Conservation (phyloP, 2,113 vertebrate genomes). For the Trematocara zebra region DNA sequence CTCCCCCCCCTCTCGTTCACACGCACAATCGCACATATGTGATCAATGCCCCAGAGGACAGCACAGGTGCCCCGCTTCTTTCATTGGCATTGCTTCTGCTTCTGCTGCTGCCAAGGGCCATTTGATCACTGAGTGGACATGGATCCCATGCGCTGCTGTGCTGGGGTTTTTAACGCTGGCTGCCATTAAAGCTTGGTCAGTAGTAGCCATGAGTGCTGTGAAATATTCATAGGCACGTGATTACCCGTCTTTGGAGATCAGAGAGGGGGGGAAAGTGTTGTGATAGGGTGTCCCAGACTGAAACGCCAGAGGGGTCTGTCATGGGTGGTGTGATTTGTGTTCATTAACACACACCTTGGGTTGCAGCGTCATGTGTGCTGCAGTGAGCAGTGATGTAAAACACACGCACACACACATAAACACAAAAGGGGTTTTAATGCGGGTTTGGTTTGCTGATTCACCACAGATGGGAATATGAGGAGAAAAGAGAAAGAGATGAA, state of each 20-base stretch:
- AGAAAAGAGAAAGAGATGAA: not conserved
- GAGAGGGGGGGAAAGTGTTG: not conserved
- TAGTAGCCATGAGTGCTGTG: constrained; percentile 38
- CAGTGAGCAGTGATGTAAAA: not conserved
- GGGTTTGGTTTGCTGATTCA: constrained; percentile 16
- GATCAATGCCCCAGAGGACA: constrained; percentile 10
- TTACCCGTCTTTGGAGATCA: not conserved
- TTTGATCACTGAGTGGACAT: constrained; percentile 28
- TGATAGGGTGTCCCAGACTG: constrained; percentile 11
- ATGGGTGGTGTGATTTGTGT: not conserved
- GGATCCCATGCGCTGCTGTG: constrained; percentile 14
- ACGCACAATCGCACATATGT: constrained; percentile 11
- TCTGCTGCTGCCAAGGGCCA: constrained; percentile 35
- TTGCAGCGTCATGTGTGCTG: constrained; percentile 19
- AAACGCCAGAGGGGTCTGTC: not conserved
- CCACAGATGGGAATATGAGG: constrained; percentile 13
- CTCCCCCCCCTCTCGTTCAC: not conserved
- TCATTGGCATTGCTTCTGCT: not conserved
- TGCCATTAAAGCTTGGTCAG: constrained; percentile 43
- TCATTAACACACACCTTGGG: not conserved
- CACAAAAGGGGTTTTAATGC: not conserved
- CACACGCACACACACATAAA: not conserved
- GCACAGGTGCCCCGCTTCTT: not conserved
- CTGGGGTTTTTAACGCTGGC: not conserved
- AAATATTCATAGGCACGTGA: constrained; percentile 61